Base-by-base conservation (phyloP, 2,888 invertebrate species). In the Prosapia bicincta region DNA sequence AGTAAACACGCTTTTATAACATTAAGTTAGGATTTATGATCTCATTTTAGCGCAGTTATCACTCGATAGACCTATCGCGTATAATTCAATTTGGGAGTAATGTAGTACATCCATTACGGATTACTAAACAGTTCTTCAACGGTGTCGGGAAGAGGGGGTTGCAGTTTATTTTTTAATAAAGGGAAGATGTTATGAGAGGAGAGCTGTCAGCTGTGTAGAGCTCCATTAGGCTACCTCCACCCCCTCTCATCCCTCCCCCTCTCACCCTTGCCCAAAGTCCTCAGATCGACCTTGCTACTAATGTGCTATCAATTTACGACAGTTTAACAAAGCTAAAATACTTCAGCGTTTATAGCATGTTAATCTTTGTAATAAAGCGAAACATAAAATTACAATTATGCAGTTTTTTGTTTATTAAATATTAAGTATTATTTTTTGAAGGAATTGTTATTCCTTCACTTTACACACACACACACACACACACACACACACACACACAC, bases 81-180 rank as follows among this genome's bases (percentile, higher is more conserved):
- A n/a, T 54, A 54, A 54, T 54, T 54, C 54, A 54, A 54, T 54
- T 54, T 54, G 13, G n/a, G 20, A 54, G 54, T 20, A 54, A 54
- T 54, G 54, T 54, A 54, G 54, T 54, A 54, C 54, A 54, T 20
- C 54, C 54, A 54, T 54, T 38, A 38, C 38, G 15, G 38, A 38
- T 38, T 38, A 38, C 38, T 38, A 38, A 54, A 54, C 54, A 54
- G 54, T 54, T 54, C 54, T 54, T 54, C 54, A 54, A 54, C 54
- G 20, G 54, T 15, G 9, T 15, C 10, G 38, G 38, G 30, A 30
- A 9, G 15, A 15, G 20, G 20, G 54, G 54, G 54, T n/a, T 54
- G 54, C 54, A 54, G 54, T 54, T 54, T 54, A 54, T 54, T 54
- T 54, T 54, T 54, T 54, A 54, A 54, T 54, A 54, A 54, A 54